Evolutionary conservation across 2,888 invertebrate genomes (phyloP).

Genomic region (Pasiphila rectangulata): DNA sequence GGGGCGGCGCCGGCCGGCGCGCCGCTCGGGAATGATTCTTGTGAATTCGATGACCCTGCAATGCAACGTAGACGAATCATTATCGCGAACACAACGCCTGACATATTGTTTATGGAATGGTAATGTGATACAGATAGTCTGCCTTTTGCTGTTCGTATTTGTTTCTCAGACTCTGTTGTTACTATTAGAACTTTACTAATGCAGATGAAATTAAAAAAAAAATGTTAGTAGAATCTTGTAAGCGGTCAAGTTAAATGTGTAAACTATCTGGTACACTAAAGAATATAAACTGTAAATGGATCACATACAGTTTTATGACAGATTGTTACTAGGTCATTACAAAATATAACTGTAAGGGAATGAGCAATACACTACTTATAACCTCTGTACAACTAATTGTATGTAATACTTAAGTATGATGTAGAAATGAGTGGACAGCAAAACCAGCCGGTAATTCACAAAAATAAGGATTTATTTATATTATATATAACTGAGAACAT

Average conservation of each 20-base stretch:
- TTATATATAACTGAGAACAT: not conserved
- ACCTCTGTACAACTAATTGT: no score
- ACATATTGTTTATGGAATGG: conserved; percentile 10
- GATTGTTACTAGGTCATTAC: no score
- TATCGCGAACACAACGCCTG: conserved; percentile 17
- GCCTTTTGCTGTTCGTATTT: conserved; percentile 3
- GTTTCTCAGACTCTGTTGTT: not conserved
- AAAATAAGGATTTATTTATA: not conserved
- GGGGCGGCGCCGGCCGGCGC: conserved; percentile 84
- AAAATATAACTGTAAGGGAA: no score
- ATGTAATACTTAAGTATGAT: no score
- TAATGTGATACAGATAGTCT: conserved; percentile 15
- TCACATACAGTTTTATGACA: no score
- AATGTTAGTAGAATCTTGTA: no score
- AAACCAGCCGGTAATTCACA: not conserved
- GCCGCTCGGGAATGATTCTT: conserved; percentile 93
- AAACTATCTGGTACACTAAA: no score
- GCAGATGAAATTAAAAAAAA: no score
- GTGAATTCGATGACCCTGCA: conserved; percentile 92
- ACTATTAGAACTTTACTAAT: not conserved
- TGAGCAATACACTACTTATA: no score
- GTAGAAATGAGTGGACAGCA: no score
- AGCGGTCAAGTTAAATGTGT: no score
- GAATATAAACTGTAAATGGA: no score
- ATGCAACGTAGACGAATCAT: conserved; percentile 6